Conservation (phyloP, 2,797 vertebrate genomes). For the Argya squamiceps region DNA sequence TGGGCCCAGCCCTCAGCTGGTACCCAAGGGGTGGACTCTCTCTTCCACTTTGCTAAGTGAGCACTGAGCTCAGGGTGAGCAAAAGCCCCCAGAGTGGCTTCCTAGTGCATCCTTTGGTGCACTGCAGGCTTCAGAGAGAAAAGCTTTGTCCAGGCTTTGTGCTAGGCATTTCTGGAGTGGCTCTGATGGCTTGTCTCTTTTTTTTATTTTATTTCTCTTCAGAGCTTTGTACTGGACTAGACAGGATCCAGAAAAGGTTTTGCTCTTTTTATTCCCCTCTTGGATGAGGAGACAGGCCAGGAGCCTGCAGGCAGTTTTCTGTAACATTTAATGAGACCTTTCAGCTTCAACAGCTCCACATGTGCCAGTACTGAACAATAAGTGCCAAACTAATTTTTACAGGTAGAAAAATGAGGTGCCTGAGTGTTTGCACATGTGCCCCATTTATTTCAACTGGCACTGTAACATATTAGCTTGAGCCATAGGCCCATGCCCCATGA, state of each 20-base stretch:
- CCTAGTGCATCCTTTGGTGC: neutral
- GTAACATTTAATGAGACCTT: neutral
- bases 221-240: neutral
- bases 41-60: neutral
- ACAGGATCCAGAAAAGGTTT: neutral
- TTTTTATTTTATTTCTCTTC: neutral
- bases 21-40: neutral
- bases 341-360: neutral
- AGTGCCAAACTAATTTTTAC: neutral
- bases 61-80: neutral
- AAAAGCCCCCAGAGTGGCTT: neutral
- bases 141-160: neutral
- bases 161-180: neutral
- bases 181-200: neutral
- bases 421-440: neutral
- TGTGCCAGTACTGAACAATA: neutral
- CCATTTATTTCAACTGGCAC: neutral
- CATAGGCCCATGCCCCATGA: neutral
- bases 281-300: neutral
- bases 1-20: neutral
- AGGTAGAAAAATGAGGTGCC: conserved; percentile 2
- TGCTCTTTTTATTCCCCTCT: fast-evolving
- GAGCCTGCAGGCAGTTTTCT: neutral
- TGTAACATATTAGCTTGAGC: neutral
- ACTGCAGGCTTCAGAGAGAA: neutral